Base-by-base conservation (phyloP, 2,113 vertebrate species). In the Siphamia tubifer region DNA sequence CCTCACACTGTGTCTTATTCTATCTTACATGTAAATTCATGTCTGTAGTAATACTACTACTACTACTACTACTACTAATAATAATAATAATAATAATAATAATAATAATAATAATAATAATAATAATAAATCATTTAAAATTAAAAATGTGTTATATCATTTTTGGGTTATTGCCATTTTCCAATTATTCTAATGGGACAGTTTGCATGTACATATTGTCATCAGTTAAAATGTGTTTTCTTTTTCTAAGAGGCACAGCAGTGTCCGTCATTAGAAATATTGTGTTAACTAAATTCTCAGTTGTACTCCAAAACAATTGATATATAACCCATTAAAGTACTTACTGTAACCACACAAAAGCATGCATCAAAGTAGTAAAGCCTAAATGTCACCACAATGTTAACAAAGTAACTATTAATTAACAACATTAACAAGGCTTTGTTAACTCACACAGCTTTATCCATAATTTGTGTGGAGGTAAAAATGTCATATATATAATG, bases 401-500 rank as follows among this genome's bases (percentile, higher is more conserved):
- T 17, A 39, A 30, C 23, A 48, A 49, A 65, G 27, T 11, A 28
- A n/a, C n/a, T n/a, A n/a, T n/a, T n/a, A n/a, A n/a, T n/a, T n/a
- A n/a, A 23, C 30, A 17, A 30, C 47, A 27, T 61, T 56, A 51
- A 47, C 10, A 27, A 66, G 35, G n/a, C n/a, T 65, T 43, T 38
- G 17, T 4, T 42, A 2, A 62, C 2, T 42, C 20, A 8, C 27
- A 20, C n/a, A 56, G 30, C 7, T 31, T 19, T 38, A 2, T 39
- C 7, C 31, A 25, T 39, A 27, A 55, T 51, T 71, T 75, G 53
- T 70, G 62, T 44, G 51, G 75, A 82, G 52, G 78, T 84, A 80
- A n/a, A n/a, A n/a, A n/a, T n/a, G n/a, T n/a, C n/a, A 74, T 39
- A 69, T 39, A 66, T 45, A 58, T 81, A 65, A 68, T 77, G 45